A percentile compares a stretch with the other conserved stretches of the same genome.
phyloP scores from a whole-genome alignment of 2,797 vertebrate genomes.

The Cichlasoma orientale region DNA sequence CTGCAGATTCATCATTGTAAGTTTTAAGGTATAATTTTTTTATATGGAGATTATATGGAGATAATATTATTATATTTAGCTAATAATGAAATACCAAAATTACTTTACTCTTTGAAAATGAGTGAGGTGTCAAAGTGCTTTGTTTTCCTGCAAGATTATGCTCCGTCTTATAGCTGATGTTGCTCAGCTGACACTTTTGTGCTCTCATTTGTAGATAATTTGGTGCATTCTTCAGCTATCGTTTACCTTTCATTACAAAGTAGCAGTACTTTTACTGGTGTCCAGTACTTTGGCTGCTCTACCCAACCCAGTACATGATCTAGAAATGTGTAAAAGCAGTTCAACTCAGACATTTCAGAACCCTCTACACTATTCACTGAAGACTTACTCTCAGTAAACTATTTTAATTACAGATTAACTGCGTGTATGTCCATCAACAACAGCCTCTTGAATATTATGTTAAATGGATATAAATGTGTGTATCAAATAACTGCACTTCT shows the following conservation, averaged over 20 bases:
- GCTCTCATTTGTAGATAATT: too few relatives aligned
- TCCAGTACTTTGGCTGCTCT: background rate
- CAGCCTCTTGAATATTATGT: background rate
- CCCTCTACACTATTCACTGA: background rate
- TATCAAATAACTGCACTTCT: conserved; percentile 30
- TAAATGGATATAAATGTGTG: background rate
- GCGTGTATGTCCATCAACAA: background rate
- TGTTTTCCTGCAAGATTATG: too few relatives aligned
- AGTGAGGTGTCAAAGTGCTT: too few relatives aligned
- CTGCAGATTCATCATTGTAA: background rate
- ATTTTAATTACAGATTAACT: conserved; percentile 2
- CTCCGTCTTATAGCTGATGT: too few relatives aligned
- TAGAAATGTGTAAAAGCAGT: background rate
- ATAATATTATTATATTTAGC: background rate
- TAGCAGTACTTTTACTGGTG: background rate
- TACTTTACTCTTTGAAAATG: background rate
- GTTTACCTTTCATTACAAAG: background rate
- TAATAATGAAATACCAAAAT: background rate
- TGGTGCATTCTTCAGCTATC: background rate
- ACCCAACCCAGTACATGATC: background rate
- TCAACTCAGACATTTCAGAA: background rate
- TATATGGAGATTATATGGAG: too few relatives aligned
- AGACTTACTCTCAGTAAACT: background rate
- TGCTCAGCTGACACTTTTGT: too few relatives aligned
- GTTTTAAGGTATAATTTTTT: background rate